Conservation (phyloP, 2,113 vertebrate genomes). For the Cyprinodon brontotheroides region DNA sequence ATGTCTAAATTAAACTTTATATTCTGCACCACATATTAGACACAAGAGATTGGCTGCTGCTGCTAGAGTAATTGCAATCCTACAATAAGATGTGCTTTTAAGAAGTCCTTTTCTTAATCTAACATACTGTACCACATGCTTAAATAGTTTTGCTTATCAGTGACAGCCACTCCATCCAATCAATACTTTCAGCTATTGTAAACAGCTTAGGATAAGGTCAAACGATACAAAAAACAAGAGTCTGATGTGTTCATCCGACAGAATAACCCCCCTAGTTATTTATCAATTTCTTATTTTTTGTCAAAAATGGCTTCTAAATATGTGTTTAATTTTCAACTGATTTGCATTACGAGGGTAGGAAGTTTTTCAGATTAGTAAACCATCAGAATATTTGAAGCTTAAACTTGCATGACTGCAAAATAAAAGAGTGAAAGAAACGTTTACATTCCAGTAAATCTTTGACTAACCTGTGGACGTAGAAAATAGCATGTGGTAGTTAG, state of each 20-base stretch:
- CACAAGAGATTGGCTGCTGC: neutral
- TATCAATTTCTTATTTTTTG: no score
- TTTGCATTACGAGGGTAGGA: no score
- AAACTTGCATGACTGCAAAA: neutral
- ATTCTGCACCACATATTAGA: neutral
- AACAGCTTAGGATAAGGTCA: neutral
- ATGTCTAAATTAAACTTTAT: neutral
- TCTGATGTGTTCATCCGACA: neutral
- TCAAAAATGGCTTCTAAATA: no score
- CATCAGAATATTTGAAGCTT: neutral
- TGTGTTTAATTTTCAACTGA: no score
- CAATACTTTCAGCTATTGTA: neutral
- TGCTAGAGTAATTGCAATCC: neutral
- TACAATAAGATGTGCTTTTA: neutral
- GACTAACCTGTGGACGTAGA: slow-evolving; percentile 85
- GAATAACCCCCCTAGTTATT: neutral
- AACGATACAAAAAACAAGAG: neutral
- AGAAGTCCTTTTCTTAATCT: neutral
- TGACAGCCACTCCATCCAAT: neutral
- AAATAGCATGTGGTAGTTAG: slow-evolving; percentile 78
- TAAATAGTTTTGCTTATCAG: neutral
- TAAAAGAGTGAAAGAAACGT: neutral
- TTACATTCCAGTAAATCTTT: no score
- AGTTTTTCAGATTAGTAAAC: no score
- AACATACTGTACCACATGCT: neutral